Evolutionary conservation across 1,140 invertebrate species (phyloP).

Genomic region (Nomia melanderi): DNA sequence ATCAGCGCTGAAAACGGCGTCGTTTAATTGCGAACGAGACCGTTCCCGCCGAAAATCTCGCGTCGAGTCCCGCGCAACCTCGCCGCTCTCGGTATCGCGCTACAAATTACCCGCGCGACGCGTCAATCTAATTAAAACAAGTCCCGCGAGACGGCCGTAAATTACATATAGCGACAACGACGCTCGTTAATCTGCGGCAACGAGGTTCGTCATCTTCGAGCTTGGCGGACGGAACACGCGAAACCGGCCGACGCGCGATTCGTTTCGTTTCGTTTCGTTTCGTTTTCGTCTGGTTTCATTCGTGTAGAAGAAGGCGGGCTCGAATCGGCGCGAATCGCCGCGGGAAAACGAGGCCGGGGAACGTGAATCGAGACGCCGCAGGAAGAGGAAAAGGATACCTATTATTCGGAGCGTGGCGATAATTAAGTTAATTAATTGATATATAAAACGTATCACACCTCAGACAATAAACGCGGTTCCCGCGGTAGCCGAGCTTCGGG

Average conservation of each 20-base stretch:
- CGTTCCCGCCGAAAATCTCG: not conserved
- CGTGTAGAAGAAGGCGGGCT: too few relatives aligned
- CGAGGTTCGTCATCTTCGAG: constrained; percentile 3
- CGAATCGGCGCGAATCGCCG: too few relatives aligned
- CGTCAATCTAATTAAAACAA: constrained; percentile 4
- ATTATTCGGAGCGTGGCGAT: not conserved
- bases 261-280: too few relatives aligned
- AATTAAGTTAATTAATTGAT: not conserved
- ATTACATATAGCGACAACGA: constrained; percentile 1
- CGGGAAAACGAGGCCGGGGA: not conserved
- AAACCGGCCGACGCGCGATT: not conserved
- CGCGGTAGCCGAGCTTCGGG: too few relatives aligned
- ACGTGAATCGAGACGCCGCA: not conserved
- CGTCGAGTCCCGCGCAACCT: not conserved
- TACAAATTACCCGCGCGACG: constrained; percentile 5
- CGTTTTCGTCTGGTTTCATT: too few relatives aligned
- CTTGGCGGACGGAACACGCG: not conserved
- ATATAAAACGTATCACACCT: not conserved
- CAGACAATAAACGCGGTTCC: not conserved
- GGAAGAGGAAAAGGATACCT: not conserved
- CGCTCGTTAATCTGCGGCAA: not conserved
- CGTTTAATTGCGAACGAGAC: not conserved
- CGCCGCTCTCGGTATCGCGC: not conserved
- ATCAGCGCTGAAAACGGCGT: not conserved
- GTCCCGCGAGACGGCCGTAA: constrained; percentile 1